These are phyloP conservation scores for Cylindroiulus punctatus DNA, from an alignment of 2,888 invertebrate genomes.

Conservation along the genomic window DNA sequence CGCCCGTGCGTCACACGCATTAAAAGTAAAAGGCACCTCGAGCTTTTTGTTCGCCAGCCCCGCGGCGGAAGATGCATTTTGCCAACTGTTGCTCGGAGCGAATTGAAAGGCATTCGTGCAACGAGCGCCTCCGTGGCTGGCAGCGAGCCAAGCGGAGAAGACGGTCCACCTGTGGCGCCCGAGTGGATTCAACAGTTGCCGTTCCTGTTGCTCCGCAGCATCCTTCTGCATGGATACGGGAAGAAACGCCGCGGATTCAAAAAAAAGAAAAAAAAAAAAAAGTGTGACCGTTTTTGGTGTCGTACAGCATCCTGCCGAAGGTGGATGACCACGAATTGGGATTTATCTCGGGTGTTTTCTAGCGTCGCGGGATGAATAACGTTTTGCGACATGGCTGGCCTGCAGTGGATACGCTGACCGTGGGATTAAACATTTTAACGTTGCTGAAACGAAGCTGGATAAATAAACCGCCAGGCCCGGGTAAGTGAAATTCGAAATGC, in stretches of 20 bases:
- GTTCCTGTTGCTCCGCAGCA: not conserved
- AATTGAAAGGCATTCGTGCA: not conserved
- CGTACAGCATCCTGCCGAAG: not conserved
- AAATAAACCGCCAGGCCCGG: too few species aligned
- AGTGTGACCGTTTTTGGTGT: too few species aligned
- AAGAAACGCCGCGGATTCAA: not conserved
- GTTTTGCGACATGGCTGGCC: too few species aligned
- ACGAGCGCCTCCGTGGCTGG: too few species aligned
- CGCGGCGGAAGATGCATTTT: not conserved
- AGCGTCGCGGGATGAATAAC: too few species aligned
- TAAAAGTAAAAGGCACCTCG: not conserved
- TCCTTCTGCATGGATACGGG: not conserved
- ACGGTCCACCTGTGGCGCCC: conserved; percentile 7
- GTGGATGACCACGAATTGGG: too few species aligned
- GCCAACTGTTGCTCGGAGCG: conserved; percentile 17
- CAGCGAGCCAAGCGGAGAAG: not conserved
- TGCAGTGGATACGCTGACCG: too few species aligned
- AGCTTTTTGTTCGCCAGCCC: conserved; percentile 3
- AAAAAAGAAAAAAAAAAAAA: not conserved
- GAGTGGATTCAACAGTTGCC: conserved; percentile 22
- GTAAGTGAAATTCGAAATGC: too few species aligned
- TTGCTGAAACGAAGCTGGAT: too few species aligned
- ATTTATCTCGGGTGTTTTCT: too few species aligned
- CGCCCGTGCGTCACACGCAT: not conserved
- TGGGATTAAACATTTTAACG: too few species aligned